Evolutionary conservation across 1,140 invertebrate species (phyloP), one percentile per base, ranked within the genome.

Genomic region (Neoseiulus cucumeris): DNA sequence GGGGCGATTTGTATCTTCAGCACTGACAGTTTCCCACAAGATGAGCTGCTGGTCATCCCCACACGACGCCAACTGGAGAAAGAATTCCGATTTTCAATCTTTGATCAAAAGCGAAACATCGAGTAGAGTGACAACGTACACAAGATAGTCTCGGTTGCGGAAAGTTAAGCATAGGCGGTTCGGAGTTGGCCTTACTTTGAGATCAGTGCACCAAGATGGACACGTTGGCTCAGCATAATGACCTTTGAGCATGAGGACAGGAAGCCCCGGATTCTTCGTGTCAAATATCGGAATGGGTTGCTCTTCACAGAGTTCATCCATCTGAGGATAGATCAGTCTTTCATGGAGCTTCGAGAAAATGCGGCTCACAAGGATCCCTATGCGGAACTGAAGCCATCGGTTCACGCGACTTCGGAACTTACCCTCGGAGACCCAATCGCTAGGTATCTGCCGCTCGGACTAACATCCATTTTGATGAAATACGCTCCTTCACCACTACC

Each of bases 211-310:
- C 51, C 51, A 59, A 25, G 51, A 25, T 17, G 51, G 51, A 59
- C 51, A 59, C 17, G 51, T 59, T 2, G 51, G 51, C 33, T 59
- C 51, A 25, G 51, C 51, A 20, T 59, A 59, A 25, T 59, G 51
- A 2, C 51, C 51, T 25, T 59, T 59, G 51, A 59, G 51, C 14
- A 25, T 33, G 51, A 25, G 33, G 1, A 25, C 14, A 17, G 51
- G 51, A 25, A 25, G 51, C 14, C 51, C 51, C 14, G 51, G 51
- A 14, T 20, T 1, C 14, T 25, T 29, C 17, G 51, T 59, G 0
- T 59, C 51, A 9, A 59, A 59, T 17, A 59, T 59, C 33, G 51
- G 51, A 59, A 59, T 59, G 14, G 51, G 51, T 33, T 59, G 51
- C 51, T 59, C 51, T 9, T 59, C 51, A 25, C 51, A 59, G 9